A percentile compares a stretch with the other conserved stretches of the same genome.
Evolutionary conservation across 2,888 invertebrate genomes (phyloP).

Genomic region (Vandiemenella viatica): DNA sequence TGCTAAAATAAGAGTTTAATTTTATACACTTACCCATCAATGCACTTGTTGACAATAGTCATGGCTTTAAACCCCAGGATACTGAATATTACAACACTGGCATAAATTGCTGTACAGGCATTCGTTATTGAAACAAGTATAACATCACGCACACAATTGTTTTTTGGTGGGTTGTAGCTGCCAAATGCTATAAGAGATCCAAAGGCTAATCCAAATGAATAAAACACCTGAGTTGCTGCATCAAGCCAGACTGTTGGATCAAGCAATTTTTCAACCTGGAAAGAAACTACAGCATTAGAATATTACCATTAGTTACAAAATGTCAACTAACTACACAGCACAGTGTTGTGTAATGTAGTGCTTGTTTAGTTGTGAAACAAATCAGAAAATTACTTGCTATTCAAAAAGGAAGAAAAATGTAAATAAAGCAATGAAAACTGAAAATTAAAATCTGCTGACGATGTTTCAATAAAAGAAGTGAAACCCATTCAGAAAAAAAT

Average conservation of each 20-base stretch:
- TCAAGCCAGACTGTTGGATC: constrained; percentile 89
- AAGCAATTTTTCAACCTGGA: constrained; percentile 64
- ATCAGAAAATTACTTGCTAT: background rate
- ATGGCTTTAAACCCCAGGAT: constrained; percentile 94
- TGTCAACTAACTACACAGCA: background rate
- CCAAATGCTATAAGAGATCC: constrained; percentile 92
- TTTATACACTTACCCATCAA: constrained; percentile 42
- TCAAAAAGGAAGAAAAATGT: too few species aligned
- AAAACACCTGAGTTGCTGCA: constrained; percentile 93
- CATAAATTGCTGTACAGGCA: constrained; percentile 86
- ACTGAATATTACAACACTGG: constrained; percentile 86
- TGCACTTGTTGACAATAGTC: constrained; percentile 72
- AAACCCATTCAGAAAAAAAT: too few species aligned
- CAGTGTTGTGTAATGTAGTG: background rate
- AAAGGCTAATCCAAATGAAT: constrained; percentile 87
- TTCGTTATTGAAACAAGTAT: constrained; percentile 82
- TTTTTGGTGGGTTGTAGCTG: constrained; percentile 86
- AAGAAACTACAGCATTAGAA: constrained; percentile 15
- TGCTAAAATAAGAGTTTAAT: background rate
- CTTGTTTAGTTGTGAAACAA: background rate
- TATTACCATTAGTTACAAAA: too few species aligned
- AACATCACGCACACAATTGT: constrained; percentile 87
- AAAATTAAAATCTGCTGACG: too few species aligned
- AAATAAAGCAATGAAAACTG: too few species aligned
- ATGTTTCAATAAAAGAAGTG: too few species aligned